Conservation (phyloP, 2,797 vertebrate genomes). For the Gallinago stenura region DNA sequence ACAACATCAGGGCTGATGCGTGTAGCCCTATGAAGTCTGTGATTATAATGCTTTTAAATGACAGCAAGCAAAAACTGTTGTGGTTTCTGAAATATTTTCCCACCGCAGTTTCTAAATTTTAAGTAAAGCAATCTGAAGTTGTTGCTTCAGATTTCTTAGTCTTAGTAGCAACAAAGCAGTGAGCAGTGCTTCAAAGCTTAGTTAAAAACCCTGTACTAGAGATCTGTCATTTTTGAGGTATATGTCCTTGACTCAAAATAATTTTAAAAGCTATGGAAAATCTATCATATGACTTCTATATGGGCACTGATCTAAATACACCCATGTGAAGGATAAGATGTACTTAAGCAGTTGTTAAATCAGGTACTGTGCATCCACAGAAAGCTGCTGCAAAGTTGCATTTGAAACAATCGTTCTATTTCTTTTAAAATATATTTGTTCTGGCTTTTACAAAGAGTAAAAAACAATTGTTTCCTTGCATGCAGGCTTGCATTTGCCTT, state of each 20-base stretch:
- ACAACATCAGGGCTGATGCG: neutral
- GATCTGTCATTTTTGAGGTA: neutral
- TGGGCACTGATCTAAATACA: neutral
- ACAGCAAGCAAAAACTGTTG: neutral
- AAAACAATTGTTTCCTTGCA: neutral
- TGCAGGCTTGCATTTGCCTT: neutral
- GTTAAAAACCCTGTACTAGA: neutral
- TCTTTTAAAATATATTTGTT: neutral
- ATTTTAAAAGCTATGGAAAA: neutral
- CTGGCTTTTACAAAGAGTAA: neutral
- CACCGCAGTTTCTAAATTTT: neutral
- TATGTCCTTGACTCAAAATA: neutral
- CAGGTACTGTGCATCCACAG: neutral
- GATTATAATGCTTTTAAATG: neutral
- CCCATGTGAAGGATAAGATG: neutral
- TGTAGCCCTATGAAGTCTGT: neutral
- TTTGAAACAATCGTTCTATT: neutral
- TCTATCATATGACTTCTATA: neutral
- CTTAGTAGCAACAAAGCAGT: neutral
- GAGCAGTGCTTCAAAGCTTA: neutral
- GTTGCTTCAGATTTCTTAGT: neutral
- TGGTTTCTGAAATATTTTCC: constrained; percentile 1
- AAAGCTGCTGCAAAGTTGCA: neutral
- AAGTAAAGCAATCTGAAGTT: neutral
- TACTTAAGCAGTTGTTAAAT: neutral